These are phyloP conservation scores for Drosophila algonquin DNA, from an alignment of 2,888 invertebrate species.

Conservation along the genomic window DNA sequence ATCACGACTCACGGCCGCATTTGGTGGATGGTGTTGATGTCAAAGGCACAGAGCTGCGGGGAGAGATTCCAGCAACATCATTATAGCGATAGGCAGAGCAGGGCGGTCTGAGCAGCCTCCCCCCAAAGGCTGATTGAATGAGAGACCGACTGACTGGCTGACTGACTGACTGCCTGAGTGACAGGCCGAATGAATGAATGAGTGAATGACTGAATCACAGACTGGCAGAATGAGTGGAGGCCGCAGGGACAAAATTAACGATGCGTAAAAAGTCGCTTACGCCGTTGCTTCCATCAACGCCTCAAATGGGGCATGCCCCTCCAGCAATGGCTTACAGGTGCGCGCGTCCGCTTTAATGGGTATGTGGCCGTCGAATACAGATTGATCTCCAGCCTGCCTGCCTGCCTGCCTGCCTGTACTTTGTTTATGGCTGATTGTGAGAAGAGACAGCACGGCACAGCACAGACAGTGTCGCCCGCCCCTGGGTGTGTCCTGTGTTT, in stretches of 20 bases:
- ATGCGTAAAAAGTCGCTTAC: constrained; percentile 75
- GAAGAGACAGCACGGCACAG: constrained; percentile 4
- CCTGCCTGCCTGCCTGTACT: neutral
- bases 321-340: neutral
- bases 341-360: neutral
- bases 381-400: neutral
- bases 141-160: constrained; percentile 56
- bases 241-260: constrained; percentile 76
- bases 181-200: constrained; percentile 19
- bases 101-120: constrained; percentile 44
- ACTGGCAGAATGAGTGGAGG: constrained; percentile 27
- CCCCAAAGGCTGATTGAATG: constrained; percentile 70
- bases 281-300: constrained; percentile 44
- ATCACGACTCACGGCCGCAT: constrained; percentile 32
- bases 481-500: constrained; percentile 30
- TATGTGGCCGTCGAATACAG: constrained; percentile 3
- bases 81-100: constrained; percentile 63
- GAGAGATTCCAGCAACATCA: constrained; percentile 61
- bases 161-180: constrained; percentile 11
- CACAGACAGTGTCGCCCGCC: constrained; percentile 3
- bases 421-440: constrained; percentile 16
- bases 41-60: constrained; percentile 64
- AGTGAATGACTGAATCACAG: constrained; percentile 16
- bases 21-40: constrained; percentile 61
- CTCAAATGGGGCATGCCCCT: constrained; percentile 25